phyloP scores from a whole-genome alignment of 2,113 vertebrate species.

The Nansenia antarctica region DNA sequence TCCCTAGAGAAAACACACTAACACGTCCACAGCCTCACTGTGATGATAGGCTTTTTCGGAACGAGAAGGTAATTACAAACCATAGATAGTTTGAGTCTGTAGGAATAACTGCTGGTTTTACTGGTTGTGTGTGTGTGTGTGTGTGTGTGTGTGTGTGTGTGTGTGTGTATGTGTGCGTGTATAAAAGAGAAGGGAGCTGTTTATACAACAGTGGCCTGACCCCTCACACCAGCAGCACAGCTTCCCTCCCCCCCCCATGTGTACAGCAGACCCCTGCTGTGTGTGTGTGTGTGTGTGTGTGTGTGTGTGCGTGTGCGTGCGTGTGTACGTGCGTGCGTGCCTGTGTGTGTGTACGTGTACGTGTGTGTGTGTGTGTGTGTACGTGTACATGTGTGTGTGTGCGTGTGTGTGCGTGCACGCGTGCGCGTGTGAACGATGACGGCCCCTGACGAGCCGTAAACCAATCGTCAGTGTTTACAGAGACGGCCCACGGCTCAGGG shows the following conservation, averaged over 20 bases:
- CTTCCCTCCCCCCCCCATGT: neutral
- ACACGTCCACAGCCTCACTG: neutral
- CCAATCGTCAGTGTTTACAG: slow-evolving; percentile 38
- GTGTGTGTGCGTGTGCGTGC: neutral
- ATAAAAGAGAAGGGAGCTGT: neutral
- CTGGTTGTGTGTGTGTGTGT: no score
- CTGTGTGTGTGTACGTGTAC: neutral
- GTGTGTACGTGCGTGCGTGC: neutral
- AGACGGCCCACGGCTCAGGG: slow-evolving; percentile 17
- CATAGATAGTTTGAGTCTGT: neutral
- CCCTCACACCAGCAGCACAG: slow-evolving; percentile 6
- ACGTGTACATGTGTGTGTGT: no score
- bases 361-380: neutral
- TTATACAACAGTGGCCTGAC: slow-evolving; percentile 6
- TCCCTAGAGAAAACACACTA: neutral
- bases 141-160: no score
- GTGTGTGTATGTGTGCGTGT: no score
- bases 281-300: neutral
- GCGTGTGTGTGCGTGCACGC: slow-evolving; percentile 4
- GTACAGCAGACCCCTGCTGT: neutral
- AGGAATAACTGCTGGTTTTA: slow-evolving; percentile 7
- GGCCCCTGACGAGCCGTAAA: slow-evolving; percentile 31
- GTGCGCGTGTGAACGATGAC: no score
- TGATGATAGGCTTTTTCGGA: neutral
- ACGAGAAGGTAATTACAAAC: neutral